Evolutionary conservation across 2,797 vertebrate species (phyloP), one percentile per base, ranked within the genome.

Genomic region (Coregonus sp.): DNA sequence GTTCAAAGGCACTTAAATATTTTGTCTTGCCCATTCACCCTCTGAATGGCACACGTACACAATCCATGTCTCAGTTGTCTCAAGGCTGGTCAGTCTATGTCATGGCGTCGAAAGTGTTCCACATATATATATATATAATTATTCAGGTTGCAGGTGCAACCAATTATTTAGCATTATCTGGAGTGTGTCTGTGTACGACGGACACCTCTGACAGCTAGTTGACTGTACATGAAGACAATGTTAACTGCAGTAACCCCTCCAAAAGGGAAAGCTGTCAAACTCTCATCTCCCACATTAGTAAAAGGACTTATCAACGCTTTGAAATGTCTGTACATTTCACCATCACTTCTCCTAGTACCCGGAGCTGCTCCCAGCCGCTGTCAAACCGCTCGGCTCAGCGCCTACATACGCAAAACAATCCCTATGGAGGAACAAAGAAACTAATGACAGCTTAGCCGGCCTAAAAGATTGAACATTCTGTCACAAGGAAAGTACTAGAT

Each of bases 401-500:
- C 61, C 80, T 82, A 84, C 72, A 5, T 73, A 69, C 69, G 72
- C 83, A 80, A 85, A 81, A 78, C 85, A 85, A 84, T 82, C 78
- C 82, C 72, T 65, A 80, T 37, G 4, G 75, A 90, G 87, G 84
- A 88, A 84, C 81, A 81, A 85, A 87, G 88, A 84, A 90, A 83
- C 82, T 91, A 89, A 90, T 85, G 87, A 86, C 85, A 89, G 90
- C 92, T 92, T 90, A 91, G 86, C 80, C 52, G 80, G 85, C 80
- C 91, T 89, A 87, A 86, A 87, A 86, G 88, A 89, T 90, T 86
- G 88, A 85, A 80, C 80, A 85, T 83, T 78, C 85, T 87, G 89
- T 90, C 89, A 89, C 79, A 75, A 79, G 85, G 86, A 88, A 85
- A 85, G 82, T 80, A 72, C 86, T 73, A 89, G 86, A 92, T 92